Percentiles rank a stretch among this genome's conserved stretches.
Conservation (phyloP, 2,113 vertebrate genomes). For the Rhinoptilus africanus region DNA sequence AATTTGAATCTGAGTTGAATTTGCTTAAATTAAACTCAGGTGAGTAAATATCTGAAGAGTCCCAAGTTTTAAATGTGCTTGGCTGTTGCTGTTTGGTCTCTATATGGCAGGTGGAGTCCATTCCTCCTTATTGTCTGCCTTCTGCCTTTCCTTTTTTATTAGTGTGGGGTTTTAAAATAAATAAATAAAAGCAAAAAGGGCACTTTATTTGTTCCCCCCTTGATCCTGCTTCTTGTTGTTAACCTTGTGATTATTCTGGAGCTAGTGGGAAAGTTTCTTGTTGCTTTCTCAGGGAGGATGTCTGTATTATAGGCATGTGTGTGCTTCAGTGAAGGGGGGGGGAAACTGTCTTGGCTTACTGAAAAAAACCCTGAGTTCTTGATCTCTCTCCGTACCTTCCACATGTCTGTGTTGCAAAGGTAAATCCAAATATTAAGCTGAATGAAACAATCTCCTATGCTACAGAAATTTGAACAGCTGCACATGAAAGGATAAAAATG, state of each 20-base stretch:
- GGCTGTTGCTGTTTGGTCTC: not conserved
- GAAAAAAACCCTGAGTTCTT: not conserved
- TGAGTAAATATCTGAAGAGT: not conserved
- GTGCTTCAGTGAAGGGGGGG: not conserved
- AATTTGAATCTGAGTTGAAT: not conserved
- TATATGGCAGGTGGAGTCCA: not conserved
- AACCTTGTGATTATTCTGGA: not conserved
- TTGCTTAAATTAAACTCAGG: not conserved
- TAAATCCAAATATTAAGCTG: not conserved
- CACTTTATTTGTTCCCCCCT: not conserved
- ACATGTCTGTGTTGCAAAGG: not conserved
- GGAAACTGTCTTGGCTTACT: not conserved
- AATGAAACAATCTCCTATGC: not conserved
- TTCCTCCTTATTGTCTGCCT: not conserved
- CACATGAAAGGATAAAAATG: conserved; percentile 20
- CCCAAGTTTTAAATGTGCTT: not conserved
- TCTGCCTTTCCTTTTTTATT: not conserved
- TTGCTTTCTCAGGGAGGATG: not conserved
- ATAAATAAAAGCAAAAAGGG: accelerated
- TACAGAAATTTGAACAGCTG: conserved; percentile 41
- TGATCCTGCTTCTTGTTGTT: not conserved
- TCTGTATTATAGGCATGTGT: not conserved
- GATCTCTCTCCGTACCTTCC: not conserved
- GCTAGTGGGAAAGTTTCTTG: not conserved
- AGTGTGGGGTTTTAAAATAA: not conserved